Evolutionary conservation across 2,888 invertebrate genomes (phyloP).

Genomic region (Andrena hattorfiana): DNA sequence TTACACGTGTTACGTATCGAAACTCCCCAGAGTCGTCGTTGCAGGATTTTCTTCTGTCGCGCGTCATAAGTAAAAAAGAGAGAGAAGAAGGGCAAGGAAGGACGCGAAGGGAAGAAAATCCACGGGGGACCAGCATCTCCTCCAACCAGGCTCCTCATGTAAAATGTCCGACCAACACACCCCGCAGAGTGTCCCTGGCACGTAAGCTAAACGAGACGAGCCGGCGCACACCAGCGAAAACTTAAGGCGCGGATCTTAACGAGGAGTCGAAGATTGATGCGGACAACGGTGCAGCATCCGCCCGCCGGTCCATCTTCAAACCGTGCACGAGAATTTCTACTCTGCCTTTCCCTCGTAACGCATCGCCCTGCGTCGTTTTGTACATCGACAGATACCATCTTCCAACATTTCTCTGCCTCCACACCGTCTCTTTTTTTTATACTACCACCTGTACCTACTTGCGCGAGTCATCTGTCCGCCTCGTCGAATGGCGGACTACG

Average conservation of each 20-base stretch:
- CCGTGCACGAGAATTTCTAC: constrained; percentile 67
- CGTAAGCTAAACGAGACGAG: constrained; percentile 66
- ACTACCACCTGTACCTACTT: background rate
- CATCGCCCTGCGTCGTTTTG: constrained; percentile 59
- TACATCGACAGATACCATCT: constrained; percentile 55
- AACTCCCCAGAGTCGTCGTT: constrained; percentile 18
- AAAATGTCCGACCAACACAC: constrained; percentile 76
- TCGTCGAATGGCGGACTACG: background rate
- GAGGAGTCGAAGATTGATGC: constrained; percentile 84
- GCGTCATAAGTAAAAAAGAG: constrained; percentile 57
- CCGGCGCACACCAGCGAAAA: constrained; percentile 66
- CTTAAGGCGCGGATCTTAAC: constrained; percentile 82
- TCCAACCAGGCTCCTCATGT: constrained; percentile 72
- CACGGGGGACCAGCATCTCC: constrained; percentile 75
- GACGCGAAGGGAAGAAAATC: constrained; percentile 74
- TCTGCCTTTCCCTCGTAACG: constrained; percentile 53
- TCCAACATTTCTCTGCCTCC: constrained; percentile 27
- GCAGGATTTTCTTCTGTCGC: constrained; percentile 47
- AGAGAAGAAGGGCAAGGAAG: constrained; percentile 48
- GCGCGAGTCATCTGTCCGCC: background rate
- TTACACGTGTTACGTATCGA: constrained; percentile 48
- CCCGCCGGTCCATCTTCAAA: constrained; percentile 61
- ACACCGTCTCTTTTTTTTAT: background rate
- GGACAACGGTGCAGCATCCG: constrained; percentile 77
- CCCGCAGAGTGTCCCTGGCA: constrained; percentile 60